Evolutionary conservation across 2,888 invertebrate species (phyloP), one percentile per base, ranked within the genome.

Genomic region (Bellardia pandia): DNA sequence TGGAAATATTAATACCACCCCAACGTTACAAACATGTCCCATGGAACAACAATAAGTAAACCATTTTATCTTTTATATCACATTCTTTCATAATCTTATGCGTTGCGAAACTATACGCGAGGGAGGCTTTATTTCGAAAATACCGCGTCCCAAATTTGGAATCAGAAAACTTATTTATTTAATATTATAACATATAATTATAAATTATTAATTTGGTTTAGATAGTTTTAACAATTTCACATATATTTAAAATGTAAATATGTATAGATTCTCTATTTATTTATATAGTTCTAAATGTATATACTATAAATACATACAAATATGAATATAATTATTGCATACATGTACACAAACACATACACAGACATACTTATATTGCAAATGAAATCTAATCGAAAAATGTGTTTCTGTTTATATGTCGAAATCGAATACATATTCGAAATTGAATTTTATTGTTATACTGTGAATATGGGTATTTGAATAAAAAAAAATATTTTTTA

Each of bases 21-120:
- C 68, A 23, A 75, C n/a, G 51, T 14, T 85, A 11, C 81, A 90
- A 60, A 81, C 89, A 11, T 92, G 91, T 74, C 91, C 92, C 33
- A 93, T 93, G 93, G 93, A 93, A 74, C 93, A 93, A 83, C 92
- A 92, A 84, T 89, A 78, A 88, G 42, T 23, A 13, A 30, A 51
- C 8, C 7, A 16, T 16, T 45, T 45, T 11, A 45, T 5, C 13
- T 51, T 56, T 0, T 1, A 33, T 45, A 14, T 8, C 2, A n/a
- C 45, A 40, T 68, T 3, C 45, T 11, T 8, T 30, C 33, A 60
- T 33, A 51, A 14, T 30, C 4, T 11, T 23, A 60, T 60, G 33
- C 37, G 23, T 60, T 60, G 4, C 11, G 4, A 64, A 42, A 16
- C 8, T 14, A 56, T 56, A 56, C 23, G 23, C 56, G n/a, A 23